A percentile compares a stretch with the other conserved stretches of the same genome.
Evolutionary conservation across 2,797 vertebrate species (phyloP).

Genomic region (Platyrinchus mystaceus): DNA sequence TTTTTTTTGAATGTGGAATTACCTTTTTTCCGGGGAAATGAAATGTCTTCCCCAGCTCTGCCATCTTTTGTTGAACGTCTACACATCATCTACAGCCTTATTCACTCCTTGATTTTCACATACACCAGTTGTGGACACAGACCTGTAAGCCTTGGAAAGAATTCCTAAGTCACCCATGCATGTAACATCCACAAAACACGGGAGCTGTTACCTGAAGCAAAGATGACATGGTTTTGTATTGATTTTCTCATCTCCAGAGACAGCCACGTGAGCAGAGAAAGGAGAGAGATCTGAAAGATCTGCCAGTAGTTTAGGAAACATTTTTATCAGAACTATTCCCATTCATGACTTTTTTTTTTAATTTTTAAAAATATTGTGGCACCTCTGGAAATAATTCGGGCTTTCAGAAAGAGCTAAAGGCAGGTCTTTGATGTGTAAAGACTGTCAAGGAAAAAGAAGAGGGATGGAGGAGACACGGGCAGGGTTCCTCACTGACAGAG

Average conservation of each 20-base stretch:
- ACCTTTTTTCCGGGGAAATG: not conserved
- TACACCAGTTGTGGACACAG: not conserved
- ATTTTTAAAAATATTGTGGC: not conserved
- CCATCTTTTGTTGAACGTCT: not conserved
- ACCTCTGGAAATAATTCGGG: not conserved
- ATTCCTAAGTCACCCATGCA: fast-evolving
- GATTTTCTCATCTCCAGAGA: not conserved
- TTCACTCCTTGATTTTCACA: fast-evolving
- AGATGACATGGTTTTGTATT: not conserved
- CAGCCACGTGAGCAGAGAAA: not conserved
- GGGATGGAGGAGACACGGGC: not conserved
- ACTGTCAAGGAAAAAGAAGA: not conserved
- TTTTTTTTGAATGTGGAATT: not conserved
- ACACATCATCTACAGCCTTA: not conserved
- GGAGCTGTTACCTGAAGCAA: not conserved
- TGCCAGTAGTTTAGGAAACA: not conserved
- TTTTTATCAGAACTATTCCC: not conserved
- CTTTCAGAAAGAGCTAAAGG: not conserved
- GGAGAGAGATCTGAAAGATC: not conserved
- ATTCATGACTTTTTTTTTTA: not conserved
- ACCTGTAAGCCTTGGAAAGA: not conserved
- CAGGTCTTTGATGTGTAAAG: not conserved
- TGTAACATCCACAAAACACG: not conserved
- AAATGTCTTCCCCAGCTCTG: not conserved
- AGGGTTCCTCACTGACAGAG: not conserved